These are phyloP conservation scores for Leucosticte australis DNA, from an alignment of 2,113 vertebrate species.

Conservation along the genomic window DNA sequence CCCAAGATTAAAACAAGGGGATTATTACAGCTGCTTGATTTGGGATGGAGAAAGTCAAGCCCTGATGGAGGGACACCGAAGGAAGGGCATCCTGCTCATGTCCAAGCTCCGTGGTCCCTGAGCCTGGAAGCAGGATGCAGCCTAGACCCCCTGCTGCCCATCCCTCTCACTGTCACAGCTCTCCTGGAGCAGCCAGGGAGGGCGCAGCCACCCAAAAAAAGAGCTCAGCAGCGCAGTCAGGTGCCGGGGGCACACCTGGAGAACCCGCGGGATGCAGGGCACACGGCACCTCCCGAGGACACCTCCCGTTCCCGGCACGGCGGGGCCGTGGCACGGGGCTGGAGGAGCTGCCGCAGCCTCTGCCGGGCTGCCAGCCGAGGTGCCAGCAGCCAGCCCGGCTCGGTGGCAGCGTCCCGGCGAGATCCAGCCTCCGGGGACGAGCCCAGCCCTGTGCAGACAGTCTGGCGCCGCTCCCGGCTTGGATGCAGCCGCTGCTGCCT, in stretches of 20 bases:
- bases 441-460: constrained; percentile 15
- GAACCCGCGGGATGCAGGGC: accelerated
- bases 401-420: not conserved
- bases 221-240: not conserved
- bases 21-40: not conserved
- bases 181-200: not conserved
- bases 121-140: not conserved
- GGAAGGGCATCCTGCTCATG: not conserved
- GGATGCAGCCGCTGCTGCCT: not conserved
- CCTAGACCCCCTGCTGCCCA: not conserved
- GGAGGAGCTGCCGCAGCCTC: not conserved
- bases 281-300: accelerated
- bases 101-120: accelerated
- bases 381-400: not conserved
- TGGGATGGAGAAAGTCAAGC: not conserved
- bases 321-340: not conserved
- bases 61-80: not conserved
- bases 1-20: not conserved
- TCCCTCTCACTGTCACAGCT: not conserved
- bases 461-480: not conserved
- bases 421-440: not conserved
- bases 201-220: not conserved
- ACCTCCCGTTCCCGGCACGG: not conserved
- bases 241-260: not conserved
- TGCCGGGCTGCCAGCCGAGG: accelerated